These are phyloP conservation scores for Meteorus sp. DNA, from an alignment of 1,140 invertebrate genomes.

Conservation along the genomic window DNA sequence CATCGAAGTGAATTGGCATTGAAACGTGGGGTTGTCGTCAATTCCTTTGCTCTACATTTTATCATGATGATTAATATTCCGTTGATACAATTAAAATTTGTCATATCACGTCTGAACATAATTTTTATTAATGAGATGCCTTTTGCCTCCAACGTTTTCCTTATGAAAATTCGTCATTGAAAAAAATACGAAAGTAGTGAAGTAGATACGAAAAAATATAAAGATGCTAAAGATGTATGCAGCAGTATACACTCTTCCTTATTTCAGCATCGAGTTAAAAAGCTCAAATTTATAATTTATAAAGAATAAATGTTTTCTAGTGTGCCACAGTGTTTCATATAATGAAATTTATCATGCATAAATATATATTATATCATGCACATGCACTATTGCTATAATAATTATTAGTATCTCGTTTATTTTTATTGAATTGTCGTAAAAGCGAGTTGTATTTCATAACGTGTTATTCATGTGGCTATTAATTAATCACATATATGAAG, in stretches of 20 bases:
- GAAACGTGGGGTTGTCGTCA: conserved; percentile 33
- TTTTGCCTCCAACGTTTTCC: conserved; percentile 28
- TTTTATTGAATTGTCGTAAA: not conserved
- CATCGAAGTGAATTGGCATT: conserved; percentile 9
- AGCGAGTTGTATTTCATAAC: conserved; percentile 4
- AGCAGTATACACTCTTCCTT: conserved; percentile 8
- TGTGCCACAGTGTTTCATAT: not conserved
- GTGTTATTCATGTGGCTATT: no score
- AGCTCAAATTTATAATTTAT: conserved; percentile 20
- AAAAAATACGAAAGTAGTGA: conserved; percentile 1
- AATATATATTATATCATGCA: conserved; percentile 37
- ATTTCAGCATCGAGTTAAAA: conserved; percentile 22
- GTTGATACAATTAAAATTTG: not conserved
- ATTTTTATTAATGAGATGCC: conserved; percentile 20
- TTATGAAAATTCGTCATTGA: no score
- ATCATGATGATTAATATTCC: not conserved
- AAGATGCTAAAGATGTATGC: conserved; percentile 16
- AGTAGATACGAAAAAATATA: not conserved
- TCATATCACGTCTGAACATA: not conserved
- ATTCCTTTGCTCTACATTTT: conserved; percentile 36
- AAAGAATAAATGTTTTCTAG: conserved; percentile 1
- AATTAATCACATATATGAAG: no score
- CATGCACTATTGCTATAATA: conserved; percentile 36
- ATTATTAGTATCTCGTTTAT: not conserved
- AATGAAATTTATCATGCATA: conserved; percentile 35